Evolutionary conservation across 2,113 vertebrate species (phyloP), one percentile per base, ranked within the genome.

Genomic region (Pycnonotus jocosus): DNA sequence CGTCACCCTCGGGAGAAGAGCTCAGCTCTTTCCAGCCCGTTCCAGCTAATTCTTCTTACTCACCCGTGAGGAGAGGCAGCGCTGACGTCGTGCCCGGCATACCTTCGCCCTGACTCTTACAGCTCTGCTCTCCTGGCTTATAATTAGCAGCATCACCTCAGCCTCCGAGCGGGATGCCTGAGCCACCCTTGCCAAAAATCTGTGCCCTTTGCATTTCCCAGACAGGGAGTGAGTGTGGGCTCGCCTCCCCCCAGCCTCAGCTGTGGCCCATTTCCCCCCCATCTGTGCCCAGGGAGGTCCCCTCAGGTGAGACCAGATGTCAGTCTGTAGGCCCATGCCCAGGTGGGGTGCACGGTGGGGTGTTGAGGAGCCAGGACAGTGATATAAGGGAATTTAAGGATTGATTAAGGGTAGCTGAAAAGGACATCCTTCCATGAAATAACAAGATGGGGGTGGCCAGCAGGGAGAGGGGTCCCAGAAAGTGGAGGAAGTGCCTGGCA

Each of bases 61-160:
- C 93, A 94, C 16, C 60, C 62, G 2, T 9, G 72, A 94, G 95
- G 72, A 50, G 97, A 65, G 96, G 95, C 86, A 4, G 1, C 22
- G 23, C 72, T 88, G 15, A 51, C 77, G 72, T 85, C 56, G 64
- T 61, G 73, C 57, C 81, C 82, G 1, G 28, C 90, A 95, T 97
- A 76, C 93, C 89, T 95, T 82, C 14, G 8, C 15, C 27, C 88
- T 96, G 57, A 95, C 38, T 96, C 92, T 80, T 2, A 66, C 89
- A 30, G 73, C 56, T 92, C 76, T 66, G 86, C 74, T 84, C 78
- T 89, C 91, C 91, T 73, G 86, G 47, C 37, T 85, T 95, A 97
- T 97, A 92, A 97, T 97, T 96, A 97, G 95, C 81, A 93, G 86
- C 95, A 96, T 96, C 94, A 90, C 84, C 94, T 93, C 93, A 94